A percentile compares a stretch with the other conserved stretches of the same genome.
Conservation (phyloP, 2,797 vertebrate genomes). For the Todus mexicanus region DNA sequence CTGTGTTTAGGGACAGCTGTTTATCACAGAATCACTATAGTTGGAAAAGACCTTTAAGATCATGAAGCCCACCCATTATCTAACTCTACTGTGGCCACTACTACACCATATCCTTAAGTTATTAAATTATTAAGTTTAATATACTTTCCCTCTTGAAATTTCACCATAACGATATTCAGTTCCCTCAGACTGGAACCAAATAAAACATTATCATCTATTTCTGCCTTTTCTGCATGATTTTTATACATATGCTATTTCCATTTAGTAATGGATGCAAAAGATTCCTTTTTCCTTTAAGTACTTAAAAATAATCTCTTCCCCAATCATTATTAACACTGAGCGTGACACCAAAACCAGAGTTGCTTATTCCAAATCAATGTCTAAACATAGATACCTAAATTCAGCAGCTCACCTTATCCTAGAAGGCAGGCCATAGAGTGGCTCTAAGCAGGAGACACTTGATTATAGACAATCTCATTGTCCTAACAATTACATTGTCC, state of each 20-base stretch:
- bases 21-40: no score
- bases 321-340: neutral
- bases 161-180: neutral
- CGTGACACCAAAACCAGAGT: neutral
- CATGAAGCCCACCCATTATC: no score
- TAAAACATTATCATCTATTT: neutral
- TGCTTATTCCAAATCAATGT: neutral
- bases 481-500: neutral
- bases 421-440: neutral
- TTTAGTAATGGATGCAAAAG: neutral
- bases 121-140: no score
- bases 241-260: neutral
- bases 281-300: neutral
- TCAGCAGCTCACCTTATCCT: neutral
- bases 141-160: constrained; percentile 7
- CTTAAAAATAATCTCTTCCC: neutral
- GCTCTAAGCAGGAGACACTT: neutral
- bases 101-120: no score
- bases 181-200: neutral
- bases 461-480: neutral
- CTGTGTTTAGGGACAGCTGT: constrained; percentile 39
- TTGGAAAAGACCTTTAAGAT: no score
- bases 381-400: neutral
- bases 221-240: constrained; percentile 3
- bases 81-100: no score